These are phyloP conservation scores for Hofmannophila pseudospretella DNA, from an alignment of 2,888 invertebrate species.

Conservation along the genomic window DNA sequence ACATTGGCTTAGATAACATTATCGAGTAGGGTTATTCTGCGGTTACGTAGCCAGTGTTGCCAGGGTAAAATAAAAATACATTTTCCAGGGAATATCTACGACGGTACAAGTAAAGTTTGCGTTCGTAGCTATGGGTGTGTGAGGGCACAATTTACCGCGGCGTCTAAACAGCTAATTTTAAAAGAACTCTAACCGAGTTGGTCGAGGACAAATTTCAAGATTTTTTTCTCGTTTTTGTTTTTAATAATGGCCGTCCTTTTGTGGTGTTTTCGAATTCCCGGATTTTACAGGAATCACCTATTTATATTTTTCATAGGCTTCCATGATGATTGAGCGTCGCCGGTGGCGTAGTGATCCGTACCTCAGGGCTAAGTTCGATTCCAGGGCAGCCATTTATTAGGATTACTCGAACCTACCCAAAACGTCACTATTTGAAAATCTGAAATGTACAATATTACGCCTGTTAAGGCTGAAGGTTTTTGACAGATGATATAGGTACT, in stretches of 20 bases:
- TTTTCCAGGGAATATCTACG: conserved; percentile 73
- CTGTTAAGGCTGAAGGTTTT: too few relatives aligned
- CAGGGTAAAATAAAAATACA: conserved; percentile 71
- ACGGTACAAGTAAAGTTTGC: conserved; percentile 70
- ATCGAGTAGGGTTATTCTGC: background rate
- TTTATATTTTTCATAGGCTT: too few relatives aligned
- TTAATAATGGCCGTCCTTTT: background rate
- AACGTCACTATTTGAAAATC: too few relatives aligned
- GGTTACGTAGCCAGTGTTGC: conserved; percentile 37
- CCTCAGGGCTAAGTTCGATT: too few relatives aligned
- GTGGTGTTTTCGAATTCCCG: background rate
- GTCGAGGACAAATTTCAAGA: conserved; percentile 31
- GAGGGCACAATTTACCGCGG: conserved; percentile 52
- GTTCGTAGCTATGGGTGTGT: conserved; percentile 45
- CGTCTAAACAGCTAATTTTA: conserved; percentile 71
- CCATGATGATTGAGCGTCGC: too few relatives aligned
- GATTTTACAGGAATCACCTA: too few relatives aligned
- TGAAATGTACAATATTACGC: too few relatives aligned
- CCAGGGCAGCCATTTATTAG: too few relatives aligned
- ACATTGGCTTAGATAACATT: conserved; percentile 11
- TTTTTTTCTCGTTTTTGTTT: conserved; percentile 15
- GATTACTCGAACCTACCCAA: too few relatives aligned
- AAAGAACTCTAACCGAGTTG: conserved; percentile 50
- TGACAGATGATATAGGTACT: too few relatives aligned
- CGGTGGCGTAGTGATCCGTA: too few relatives aligned